Conservation (phyloP, 2,797 vertebrate species). For the Lutjanus campechanus region DNA sequence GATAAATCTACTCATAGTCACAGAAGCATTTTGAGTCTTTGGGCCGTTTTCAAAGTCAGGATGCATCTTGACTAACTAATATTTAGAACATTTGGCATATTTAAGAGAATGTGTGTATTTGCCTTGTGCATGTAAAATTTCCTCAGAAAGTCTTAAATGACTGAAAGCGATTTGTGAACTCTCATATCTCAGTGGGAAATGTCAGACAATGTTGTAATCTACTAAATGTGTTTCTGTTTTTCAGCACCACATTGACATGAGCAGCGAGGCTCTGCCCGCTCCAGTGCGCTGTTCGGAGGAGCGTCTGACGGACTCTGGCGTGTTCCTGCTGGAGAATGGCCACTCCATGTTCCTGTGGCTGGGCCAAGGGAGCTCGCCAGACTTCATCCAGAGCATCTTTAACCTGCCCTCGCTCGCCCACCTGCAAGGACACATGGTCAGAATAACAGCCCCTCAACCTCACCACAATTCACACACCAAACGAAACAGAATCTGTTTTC, state of each 20-base stretch:
- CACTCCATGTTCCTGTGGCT: conserved; percentile 93
- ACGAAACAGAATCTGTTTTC: conserved; percentile 15
- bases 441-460: conserved; percentile 43
- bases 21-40: background rate
- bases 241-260: conserved; percentile 90
- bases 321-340: conserved; percentile 94
- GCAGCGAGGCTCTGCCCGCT: conserved; percentile 78
- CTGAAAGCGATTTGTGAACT: background rate
- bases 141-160: background rate
- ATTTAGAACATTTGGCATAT: background rate
- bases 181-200: background rate
- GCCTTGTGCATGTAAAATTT: background rate
- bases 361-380: conserved; percentile 89
- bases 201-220: background rate
- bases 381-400: conserved; percentile 93
- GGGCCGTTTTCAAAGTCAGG: too few relatives aligned
- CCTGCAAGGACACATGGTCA: conserved; percentile 88
- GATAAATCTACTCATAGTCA: background rate
- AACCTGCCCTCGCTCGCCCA: conserved; percentile 93
- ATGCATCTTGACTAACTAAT: background rate
- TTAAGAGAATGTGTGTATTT: background rate
- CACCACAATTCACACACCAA: background rate
- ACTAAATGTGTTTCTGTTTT: background rate
- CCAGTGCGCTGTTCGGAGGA: conserved; percentile 94
- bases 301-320: conserved; percentile 90